These are phyloP conservation scores for Poliocrania exsul DNA, from an alignment of 2,797 vertebrate species.

Conservation along the genomic window DNA sequence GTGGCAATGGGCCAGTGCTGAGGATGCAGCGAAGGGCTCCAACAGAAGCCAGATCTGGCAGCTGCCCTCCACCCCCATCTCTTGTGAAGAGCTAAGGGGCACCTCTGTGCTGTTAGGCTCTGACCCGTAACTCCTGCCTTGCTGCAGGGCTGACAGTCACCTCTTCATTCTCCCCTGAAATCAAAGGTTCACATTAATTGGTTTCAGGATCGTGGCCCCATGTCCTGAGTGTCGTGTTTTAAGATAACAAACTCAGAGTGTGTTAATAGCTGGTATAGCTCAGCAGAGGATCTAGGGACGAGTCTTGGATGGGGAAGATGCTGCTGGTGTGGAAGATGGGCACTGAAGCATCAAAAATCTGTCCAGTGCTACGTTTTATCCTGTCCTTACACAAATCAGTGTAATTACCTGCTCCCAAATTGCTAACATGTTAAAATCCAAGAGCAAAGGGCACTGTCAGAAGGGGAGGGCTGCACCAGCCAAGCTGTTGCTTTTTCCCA, in stretches of 20 bases:
- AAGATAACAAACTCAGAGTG: constrained; percentile 60
- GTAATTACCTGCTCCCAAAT: not conserved
- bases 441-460: not conserved
- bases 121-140: constrained; percentile 57
- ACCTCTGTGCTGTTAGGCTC: constrained; percentile 29
- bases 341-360: not conserved
- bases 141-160: constrained; percentile 8
- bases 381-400: not conserved
- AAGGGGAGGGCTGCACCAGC: not conserved
- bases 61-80: not conserved
- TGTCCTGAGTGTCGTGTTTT: constrained; percentile 54
- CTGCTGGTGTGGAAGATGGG: not conserved
- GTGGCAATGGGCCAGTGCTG: not conserved
- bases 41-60: not conserved
- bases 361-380: not conserved
- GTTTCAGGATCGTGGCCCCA: constrained; percentile 60
- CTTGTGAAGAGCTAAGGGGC: constrained; percentile 22
- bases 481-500: not conserved
- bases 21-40: not conserved
- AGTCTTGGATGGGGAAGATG: not conserved
- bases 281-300: not conserved
- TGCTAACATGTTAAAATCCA: not conserved
- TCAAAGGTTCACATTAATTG: constrained; percentile 67
- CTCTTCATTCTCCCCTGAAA: constrained; percentile 45
- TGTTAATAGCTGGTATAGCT: constrained; percentile 19